Evolutionary conservation across 2,888 invertebrate species (phyloP).

Genomic region (Acleris literana): DNA sequence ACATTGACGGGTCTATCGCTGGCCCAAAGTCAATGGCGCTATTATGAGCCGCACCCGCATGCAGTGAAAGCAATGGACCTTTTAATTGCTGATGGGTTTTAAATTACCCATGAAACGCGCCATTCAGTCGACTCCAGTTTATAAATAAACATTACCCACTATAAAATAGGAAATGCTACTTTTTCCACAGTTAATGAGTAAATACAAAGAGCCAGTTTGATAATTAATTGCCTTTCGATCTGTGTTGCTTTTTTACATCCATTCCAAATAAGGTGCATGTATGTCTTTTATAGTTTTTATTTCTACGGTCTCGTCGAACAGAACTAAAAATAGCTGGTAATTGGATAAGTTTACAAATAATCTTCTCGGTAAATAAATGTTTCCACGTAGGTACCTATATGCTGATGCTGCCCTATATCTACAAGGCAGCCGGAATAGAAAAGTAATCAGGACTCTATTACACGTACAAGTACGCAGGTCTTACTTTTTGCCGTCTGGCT

Average conservation of each 20-base stretch:
- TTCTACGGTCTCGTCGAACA: no score
- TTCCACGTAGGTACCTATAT: background rate
- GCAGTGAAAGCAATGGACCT: constrained; percentile 38
- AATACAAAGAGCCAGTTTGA: background rate
- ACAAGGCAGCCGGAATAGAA: background rate
- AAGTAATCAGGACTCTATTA: constrained; percentile 32
- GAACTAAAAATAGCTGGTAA: no score
- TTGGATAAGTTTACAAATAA: no score
- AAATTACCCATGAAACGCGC: constrained; percentile 45
- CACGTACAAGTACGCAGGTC: constrained; percentile 39
- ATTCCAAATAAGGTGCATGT: no score
- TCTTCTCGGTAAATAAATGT: no score
- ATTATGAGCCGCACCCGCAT: constrained; percentile 62
- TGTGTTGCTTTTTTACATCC: background rate
- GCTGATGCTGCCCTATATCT: background rate
- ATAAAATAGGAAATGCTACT: constrained; percentile 11
- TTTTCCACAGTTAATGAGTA: background rate
- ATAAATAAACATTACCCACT: constrained; percentile 19
- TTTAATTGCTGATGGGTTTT: constrained; percentile 51
- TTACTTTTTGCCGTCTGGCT: constrained; percentile 45
- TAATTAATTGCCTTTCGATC: background rate
- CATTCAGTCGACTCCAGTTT: constrained; percentile 29
- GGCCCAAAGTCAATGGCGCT: constrained; percentile 41
- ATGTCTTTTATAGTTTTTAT: no score
- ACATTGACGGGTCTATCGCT: constrained; percentile 25